Evolutionary conservation across 2,113 vertebrate genomes (phyloP).

Genomic region (Chlamydotis undulata): DNA sequence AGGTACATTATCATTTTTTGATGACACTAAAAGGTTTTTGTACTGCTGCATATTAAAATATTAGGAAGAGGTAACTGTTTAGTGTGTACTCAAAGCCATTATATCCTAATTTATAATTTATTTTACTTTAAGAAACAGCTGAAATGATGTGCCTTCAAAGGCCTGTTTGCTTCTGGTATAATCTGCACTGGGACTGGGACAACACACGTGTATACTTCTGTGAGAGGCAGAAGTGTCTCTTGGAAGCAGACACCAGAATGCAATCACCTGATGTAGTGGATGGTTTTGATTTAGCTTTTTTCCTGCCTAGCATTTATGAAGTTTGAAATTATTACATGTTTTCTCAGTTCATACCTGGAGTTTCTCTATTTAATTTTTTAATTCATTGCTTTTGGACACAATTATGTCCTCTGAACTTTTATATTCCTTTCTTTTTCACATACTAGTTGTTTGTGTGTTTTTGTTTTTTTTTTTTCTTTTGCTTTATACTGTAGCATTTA

Average conservation of each 20-base stretch:
- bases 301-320: background rate
- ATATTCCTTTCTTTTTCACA: background rate
- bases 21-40: background rate
- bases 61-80: background rate
- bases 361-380: background rate
- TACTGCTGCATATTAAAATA: background rate
- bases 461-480: too few relatives aligned
- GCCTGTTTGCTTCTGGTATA: background rate
- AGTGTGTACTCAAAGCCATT: background rate
- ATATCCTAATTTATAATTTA: background rate
- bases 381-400: background rate
- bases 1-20: background rate
- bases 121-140: background rate
- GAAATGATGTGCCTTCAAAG: background rate
- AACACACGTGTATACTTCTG: background rate
- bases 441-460: too few relatives aligned
- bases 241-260: background rate
- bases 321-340: background rate
- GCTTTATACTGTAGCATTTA: background rate
- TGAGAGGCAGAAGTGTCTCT: background rate
- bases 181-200: fast-evolving
- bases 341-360: background rate
- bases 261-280: background rate
- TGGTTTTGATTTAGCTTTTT: background rate
- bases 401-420: background rate